Conservation (phyloP, 2,888 invertebrate species). For the Caenorhabditis doughertyi region DNA sequence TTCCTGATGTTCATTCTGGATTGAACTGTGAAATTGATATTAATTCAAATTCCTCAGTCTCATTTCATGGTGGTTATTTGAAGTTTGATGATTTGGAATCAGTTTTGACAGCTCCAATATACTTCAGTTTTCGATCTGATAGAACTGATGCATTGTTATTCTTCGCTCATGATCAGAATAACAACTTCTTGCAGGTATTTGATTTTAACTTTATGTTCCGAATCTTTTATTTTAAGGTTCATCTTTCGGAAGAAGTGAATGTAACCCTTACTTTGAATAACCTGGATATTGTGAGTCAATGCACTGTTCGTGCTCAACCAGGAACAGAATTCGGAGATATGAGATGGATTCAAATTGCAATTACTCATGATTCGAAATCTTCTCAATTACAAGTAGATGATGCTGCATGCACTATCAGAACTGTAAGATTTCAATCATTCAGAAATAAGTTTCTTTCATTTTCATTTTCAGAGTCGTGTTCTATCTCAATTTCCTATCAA, state of each 20-base stretch:
- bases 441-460: background rate
- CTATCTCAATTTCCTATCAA: constrained; percentile 38
- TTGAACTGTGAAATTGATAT: constrained; percentile 77
- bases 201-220: too few species aligned
- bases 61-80: constrained; percentile 77
- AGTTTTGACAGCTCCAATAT: constrained; percentile 64
- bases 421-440: constrained; percentile 26
- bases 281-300: constrained; percentile 67
- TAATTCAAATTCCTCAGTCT: constrained; percentile 74
- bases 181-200: constrained; percentile 79
- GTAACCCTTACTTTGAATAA: constrained; percentile 78
- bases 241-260: constrained; percentile 75
- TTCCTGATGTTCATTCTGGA: constrained; percentile 76
- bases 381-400: constrained; percentile 60
- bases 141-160: constrained; percentile 75
- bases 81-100: constrained; percentile 70
- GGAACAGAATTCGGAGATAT: constrained; percentile 78
- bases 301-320: constrained; percentile 70
- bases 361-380: constrained; percentile 41
- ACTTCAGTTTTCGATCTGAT: constrained; percentile 78
- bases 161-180: constrained; percentile 78
- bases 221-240: constrained; percentile 61
- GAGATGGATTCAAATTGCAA: constrained; percentile 77
- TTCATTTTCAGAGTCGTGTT: constrained; percentile 13
- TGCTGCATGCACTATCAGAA: constrained; percentile 50